These are phyloP conservation scores for Tanytarsus gracilentus DNA, from an alignment of 2,888 invertebrate genomes.

Conservation along the genomic window DNA sequence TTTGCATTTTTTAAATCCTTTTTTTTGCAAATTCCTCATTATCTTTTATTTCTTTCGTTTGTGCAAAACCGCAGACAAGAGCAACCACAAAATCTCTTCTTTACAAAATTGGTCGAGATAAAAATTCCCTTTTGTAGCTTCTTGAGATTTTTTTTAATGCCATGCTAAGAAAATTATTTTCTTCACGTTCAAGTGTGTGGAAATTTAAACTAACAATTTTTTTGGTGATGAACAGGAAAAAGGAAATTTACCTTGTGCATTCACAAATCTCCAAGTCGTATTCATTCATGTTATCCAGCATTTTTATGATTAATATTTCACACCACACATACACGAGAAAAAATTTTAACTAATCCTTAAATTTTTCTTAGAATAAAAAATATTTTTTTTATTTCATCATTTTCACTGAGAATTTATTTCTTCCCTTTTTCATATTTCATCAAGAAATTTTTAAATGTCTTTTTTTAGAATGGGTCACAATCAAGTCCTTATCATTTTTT, in stretches of 20 bases:
- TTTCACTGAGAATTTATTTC: conserved; percentile 10
- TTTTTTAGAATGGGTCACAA: background rate
- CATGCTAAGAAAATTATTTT: too few relatives aligned
- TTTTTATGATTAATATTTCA: conserved; percentile 1
- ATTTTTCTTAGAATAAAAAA: background rate
- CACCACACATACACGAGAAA: conserved; percentile 10
- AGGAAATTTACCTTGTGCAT: conserved; percentile 41
- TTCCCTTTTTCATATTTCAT: background rate
- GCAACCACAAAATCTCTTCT: too few relatives aligned
- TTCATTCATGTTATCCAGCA: conserved; percentile 19
- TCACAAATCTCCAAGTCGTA: conserved; percentile 35
- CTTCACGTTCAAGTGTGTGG: too few relatives aligned
- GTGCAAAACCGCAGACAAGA: too few relatives aligned
- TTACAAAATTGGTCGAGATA: too few relatives aligned
- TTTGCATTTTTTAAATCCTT: too few relatives aligned
- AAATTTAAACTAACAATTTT: too few relatives aligned
- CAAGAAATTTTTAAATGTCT: background rate
- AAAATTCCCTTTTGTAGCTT: too few relatives aligned
- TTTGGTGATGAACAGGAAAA: too few relatives aligned
- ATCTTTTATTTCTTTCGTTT: too few relatives aligned
- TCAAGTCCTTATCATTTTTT: conserved; percentile 14
- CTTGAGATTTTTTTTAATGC: too few relatives aligned
- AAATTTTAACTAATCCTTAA: background rate
- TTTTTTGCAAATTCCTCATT: too few relatives aligned
- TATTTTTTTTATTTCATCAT: conserved; percentile 1